phyloP scores from a whole-genome alignment of 2,888 invertebrate species.

The Rhagium mordax region DNA sequence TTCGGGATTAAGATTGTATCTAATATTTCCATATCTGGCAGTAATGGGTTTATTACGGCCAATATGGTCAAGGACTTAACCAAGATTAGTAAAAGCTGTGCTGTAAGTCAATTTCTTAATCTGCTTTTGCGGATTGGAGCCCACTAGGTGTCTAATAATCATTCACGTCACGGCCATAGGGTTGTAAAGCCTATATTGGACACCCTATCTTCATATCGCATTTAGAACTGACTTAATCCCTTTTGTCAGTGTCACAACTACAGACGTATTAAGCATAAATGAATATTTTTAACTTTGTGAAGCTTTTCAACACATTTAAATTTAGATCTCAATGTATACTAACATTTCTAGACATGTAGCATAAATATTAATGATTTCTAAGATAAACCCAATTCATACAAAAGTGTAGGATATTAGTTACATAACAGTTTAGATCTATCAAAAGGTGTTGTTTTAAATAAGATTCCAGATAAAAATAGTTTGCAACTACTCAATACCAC shows the following conservation, averaged over 20 bases:
- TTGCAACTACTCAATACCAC: background rate
- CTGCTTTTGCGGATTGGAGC: constrained; percentile 56
- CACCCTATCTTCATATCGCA: constrained; percentile 40
- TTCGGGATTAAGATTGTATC: background rate
- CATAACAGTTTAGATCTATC: constrained; percentile 4
- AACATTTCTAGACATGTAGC: constrained; percentile 20
- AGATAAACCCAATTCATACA: constrained; percentile 8
- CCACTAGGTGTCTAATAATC: constrained; percentile 58
- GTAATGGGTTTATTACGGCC: constrained; percentile 52
- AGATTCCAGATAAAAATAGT: background rate
- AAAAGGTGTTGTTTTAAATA: background rate
- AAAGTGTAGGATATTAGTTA: constrained; percentile 14
- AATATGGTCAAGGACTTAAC: constrained; percentile 46
- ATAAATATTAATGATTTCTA: constrained; percentile 37
- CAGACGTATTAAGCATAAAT: constrained; percentile 59
- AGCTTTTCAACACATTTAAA: constrained; percentile 57
- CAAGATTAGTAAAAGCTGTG: constrained; percentile 47
- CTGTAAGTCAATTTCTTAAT: constrained; percentile 59
- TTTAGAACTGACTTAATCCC: constrained; percentile 52
- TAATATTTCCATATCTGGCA: constrained; percentile 14
- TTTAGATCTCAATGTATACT: constrained; percentile 43
- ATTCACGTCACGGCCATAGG: constrained; percentile 57
- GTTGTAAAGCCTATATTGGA: constrained; percentile 43
- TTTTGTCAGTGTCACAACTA: constrained; percentile 62
- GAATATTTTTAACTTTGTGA: constrained; percentile 56